These are phyloP conservation scores for Anthophora plumipes DNA, from an alignment of 2,888 invertebrate genomes.

Conservation along the genomic window DNA sequence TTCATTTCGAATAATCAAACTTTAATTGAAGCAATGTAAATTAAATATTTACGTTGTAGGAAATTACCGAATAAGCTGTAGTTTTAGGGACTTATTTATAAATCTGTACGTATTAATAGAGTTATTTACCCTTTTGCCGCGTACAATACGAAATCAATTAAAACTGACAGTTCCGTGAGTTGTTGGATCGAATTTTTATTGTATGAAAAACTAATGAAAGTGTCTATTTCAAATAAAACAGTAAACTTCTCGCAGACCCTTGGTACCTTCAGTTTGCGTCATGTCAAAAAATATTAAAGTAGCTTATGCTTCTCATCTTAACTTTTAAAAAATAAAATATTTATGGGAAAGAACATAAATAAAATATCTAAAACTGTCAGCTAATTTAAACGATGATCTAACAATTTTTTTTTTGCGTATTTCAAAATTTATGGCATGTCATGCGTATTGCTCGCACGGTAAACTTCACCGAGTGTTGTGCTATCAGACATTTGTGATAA, in stretches of 20 bases:
- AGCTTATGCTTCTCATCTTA: background rate
- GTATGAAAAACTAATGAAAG: background rate
- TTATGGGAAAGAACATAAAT: background rate
- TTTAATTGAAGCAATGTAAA: background rate
- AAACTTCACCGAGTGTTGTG: background rate
- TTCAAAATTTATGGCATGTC: background rate
- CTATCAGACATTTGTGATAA: background rate
- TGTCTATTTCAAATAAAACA: background rate
- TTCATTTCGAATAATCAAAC: background rate
- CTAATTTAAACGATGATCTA: background rate
- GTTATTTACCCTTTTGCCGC: background rate
- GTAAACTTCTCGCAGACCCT: conserved; percentile 2
- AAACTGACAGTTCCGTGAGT: background rate
- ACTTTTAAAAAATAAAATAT: background rate
- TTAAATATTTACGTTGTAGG: background rate
- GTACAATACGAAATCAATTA: background rate
- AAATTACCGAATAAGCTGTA: background rate
- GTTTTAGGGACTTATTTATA: background rate
- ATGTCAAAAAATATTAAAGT: conserved; percentile 32
- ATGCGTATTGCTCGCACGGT: background rate
- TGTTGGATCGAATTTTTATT: background rate
- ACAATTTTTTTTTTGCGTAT: background rate
- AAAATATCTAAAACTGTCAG: background rate
- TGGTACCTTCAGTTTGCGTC: conserved; percentile 22
- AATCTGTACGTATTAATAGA: background rate